Conservation (phyloP, 2,888 invertebrate species). For the Antitype chi region DNA sequence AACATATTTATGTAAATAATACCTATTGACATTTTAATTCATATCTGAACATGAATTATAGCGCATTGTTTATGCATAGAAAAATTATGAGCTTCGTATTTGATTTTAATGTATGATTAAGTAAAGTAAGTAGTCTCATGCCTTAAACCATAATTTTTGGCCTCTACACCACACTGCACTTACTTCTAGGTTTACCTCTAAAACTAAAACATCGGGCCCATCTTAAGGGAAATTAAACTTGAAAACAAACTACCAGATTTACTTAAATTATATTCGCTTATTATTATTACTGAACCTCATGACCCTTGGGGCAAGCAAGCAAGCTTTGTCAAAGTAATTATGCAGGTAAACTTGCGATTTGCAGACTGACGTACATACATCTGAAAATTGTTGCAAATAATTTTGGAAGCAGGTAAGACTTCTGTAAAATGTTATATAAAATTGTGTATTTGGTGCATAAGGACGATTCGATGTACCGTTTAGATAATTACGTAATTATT, state of each 20-base stretch:
- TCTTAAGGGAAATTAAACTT: not conserved
- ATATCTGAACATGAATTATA: not conserved
- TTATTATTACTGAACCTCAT: slow-evolving; percentile 14
- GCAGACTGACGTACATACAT: not conserved
- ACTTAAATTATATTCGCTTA: not conserved
- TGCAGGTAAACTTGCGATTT: slow-evolving; percentile 15
- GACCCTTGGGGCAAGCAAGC: not conserved
- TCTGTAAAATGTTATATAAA: not conserved
- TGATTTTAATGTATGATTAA: not conserved
- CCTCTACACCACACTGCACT: too few relatives aligned
- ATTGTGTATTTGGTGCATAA: too few relatives aligned
- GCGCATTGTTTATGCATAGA: not conserved
- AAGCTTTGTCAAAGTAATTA: slow-evolving; percentile 18
- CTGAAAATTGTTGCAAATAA: not conserved
- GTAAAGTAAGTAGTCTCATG: not conserved
- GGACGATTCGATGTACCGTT: too few relatives aligned
- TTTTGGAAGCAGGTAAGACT: not conserved
- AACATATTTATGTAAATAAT: slow-evolving; percentile 34
- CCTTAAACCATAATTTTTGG: too few relatives aligned
- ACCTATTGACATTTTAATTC: not conserved
- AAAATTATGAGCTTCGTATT: not conserved
- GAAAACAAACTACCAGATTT: slow-evolving; percentile 6
- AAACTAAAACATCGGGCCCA: not conserved
- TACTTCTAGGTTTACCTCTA: not conserved
- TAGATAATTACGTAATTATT: too few relatives aligned